Evolutionary conservation across 2,888 invertebrate species (phyloP), one percentile per base, ranked within the genome.

Genomic region (Erebia epiphron): DNA sequence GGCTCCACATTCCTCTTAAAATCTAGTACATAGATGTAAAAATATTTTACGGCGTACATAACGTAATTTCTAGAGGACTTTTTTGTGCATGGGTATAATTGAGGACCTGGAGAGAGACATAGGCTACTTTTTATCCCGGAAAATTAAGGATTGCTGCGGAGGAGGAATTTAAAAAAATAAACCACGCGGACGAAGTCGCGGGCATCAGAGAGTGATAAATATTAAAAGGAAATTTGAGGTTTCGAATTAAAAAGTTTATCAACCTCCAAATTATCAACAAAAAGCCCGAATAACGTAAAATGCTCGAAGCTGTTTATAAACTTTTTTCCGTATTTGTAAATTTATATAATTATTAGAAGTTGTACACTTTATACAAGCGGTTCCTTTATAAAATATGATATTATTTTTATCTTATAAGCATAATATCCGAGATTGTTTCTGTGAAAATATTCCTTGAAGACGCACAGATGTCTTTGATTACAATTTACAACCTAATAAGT

Each of bases 191-290:
- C 35, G 35, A 35, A 35, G 35, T 35, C 7, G 35, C 35, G 35
- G 35, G 35, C 35, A 35, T 35, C 35, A 7, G 0, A 7, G 5
- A 35, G 35, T 35, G 35, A 35, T 7, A 35, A 35, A 56, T 26
- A 21, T 57, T 57, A 1, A 57, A 57, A 57, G 57, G 57, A 35
- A 57, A 26, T 57, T 26, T 26, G 57, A 57, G 57, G 57, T 57
- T 57, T 14, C 21, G 57, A 7, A 26, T 57, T 57, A 57, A 57
- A 57, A 26, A 57, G 57, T 26, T 35, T 57, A 26, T 26, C 14
- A 57, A 14, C 10, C 14, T 54, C 1, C 18, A 16, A 8, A 21
- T 21, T 21, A 56, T 21, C 10, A 56, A 56, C 21, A 18, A 56
- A 11, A 21, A 35, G 14, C 26, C 57, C 14, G 14, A 21, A 26